Evolutionary conservation across 1,140 invertebrate genomes (phyloP).

Genomic region (Ylistrum balloti): DNA sequence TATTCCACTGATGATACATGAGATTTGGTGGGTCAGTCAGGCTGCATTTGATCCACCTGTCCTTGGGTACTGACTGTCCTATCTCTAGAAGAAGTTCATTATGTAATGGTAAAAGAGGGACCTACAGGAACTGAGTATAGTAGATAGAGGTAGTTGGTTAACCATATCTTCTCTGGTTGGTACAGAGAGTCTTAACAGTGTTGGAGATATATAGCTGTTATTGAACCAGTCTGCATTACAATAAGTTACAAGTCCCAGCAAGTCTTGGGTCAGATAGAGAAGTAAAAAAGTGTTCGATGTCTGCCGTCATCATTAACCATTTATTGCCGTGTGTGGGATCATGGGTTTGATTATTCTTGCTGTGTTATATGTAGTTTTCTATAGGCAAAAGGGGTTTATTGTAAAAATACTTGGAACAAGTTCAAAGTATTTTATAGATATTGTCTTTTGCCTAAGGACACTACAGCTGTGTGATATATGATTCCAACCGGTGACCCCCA

Average conservation of each 20-base stretch:
- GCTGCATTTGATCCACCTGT: neutral
- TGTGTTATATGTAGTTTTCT: neutral
- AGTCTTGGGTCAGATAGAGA: neutral
- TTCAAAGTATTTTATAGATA: neutral
- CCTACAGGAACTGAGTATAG: too few relatives aligned
- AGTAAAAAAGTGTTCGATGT: neutral
- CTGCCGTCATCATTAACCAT: neutral
- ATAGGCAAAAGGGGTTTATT: neutral
- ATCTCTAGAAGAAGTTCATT: too few relatives aligned
- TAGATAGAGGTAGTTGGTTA: neutral
- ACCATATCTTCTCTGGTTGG: neutral
- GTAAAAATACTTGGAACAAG: neutral
- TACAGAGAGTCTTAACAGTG: neutral
- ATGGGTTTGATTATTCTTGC: neutral
- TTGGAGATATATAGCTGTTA: neutral
- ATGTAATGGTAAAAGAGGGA: too few relatives aligned
- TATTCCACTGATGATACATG: neutral
- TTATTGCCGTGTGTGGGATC: neutral
- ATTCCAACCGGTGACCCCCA: neutral
- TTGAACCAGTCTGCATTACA: slow-evolving; percentile 8
- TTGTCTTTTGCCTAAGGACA: neutral
- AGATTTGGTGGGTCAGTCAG: neutral
- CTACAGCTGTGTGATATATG: neutral
- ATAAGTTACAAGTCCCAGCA: neutral
- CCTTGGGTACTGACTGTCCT: too few relatives aligned